phyloP scores from a whole-genome alignment of 1,140 invertebrate genomes.

The Lithobius niger region DNA sequence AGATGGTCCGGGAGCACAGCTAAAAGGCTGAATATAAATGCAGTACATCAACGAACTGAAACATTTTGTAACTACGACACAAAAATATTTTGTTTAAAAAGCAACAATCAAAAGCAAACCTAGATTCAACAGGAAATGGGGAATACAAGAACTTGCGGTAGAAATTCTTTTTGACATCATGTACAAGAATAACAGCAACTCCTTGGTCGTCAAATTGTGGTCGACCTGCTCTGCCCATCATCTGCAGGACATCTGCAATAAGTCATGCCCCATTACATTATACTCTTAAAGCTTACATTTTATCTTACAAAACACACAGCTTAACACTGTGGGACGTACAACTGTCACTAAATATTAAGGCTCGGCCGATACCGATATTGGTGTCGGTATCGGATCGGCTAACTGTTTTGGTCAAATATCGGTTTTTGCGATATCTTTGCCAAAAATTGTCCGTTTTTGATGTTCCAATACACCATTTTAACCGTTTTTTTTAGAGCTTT shows the following conservation, averaged over 20 bases:
- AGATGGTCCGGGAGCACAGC: conserved; percentile 87
- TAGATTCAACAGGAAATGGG: conserved; percentile 96
- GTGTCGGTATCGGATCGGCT: too few relatives aligned
- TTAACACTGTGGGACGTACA: conserved; percentile 1
- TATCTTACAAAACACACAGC: not conserved
- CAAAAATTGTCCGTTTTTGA: too few relatives aligned
- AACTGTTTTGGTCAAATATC: too few relatives aligned
- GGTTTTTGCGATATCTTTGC: too few relatives aligned
- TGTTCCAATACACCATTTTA: too few relatives aligned
- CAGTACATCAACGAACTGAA: not conserved
- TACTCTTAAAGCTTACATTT: too few relatives aligned
- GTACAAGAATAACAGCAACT: conserved; percentile 91
- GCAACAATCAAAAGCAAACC: conserved; percentile 23
- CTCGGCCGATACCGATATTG: too few relatives aligned
- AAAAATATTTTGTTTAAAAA: not conserved
- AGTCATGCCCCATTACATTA: too few relatives aligned
- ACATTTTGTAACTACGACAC: not conserved
- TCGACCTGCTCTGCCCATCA: conserved; percentile 96
- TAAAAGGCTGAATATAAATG: conserved; percentile 8
- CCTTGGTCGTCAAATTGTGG: conserved; percentile 93
- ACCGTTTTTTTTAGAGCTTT: too few relatives aligned
- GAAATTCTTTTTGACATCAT: conserved; percentile 97
- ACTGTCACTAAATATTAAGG: too few relatives aligned
- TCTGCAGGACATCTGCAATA: conserved; percentile 65
- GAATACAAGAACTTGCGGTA: conserved; percentile 99